A percentile compares a stretch with the other conserved stretches of the same genome.
These are phyloP conservation scores for Bradysia coprophila DNA, from an alignment of 1,140 invertebrate species.

Conservation along the genomic window DNA sequence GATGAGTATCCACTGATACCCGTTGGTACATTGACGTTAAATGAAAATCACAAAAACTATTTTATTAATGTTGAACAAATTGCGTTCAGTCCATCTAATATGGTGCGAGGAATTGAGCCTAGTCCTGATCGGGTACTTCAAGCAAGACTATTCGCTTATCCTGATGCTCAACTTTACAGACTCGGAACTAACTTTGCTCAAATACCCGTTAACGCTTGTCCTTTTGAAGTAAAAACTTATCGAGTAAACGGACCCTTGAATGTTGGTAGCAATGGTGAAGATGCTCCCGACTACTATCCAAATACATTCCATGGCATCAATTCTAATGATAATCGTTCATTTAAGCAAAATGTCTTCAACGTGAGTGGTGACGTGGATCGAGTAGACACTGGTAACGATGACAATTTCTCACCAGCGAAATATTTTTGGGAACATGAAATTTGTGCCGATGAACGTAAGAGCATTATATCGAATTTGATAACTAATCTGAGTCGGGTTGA, in stretches of 20 bases:
- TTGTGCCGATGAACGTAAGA: too few relatives aligned
- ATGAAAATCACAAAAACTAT: constrained; percentile 69
- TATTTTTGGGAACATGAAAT: too few relatives aligned
- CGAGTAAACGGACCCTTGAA: constrained; percentile 61
- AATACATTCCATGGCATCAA: constrained; percentile 69
- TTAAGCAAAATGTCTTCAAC: too few relatives aligned
- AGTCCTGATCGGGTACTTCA: constrained; percentile 81
- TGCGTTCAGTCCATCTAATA: constrained; percentile 69
- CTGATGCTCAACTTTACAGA: constrained; percentile 72
- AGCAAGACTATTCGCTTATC: constrained; percentile 72
- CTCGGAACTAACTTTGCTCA: constrained; percentile 77
- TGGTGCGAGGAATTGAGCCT: constrained; percentile 70
- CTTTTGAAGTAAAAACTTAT: constrained; percentile 36
- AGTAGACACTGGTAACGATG: too few relatives aligned
- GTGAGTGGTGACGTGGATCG: too few relatives aligned
- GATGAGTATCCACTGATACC: constrained; percentile 63
- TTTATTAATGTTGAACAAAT: constrained; percentile 78
- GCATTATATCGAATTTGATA: too few relatives aligned
- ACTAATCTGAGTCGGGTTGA: too few relatives aligned
- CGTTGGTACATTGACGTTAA: constrained; percentile 65
- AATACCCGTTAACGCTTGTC: constrained; percentile 69
- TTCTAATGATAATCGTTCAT: too few relatives aligned
- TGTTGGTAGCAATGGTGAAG: constrained; percentile 33
- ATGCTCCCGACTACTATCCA: constrained; percentile 74
- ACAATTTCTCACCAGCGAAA: too few relatives aligned